Evolutionary conservation across 2,113 vertebrate species (phyloP).

Genomic region (Irena cyanogastra): DNA sequence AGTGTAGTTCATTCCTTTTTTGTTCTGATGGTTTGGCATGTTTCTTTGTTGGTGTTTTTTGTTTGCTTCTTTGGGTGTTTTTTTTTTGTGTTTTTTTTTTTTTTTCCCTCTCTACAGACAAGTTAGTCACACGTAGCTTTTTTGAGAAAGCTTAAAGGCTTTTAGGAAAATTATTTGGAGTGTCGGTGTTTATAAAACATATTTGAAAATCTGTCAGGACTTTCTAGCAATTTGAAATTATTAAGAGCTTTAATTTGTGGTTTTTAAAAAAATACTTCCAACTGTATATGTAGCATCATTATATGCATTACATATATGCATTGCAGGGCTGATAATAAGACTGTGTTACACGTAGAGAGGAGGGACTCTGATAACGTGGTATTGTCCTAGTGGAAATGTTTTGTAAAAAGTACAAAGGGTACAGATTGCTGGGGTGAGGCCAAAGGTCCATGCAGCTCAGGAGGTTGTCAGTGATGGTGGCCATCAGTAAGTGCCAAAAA

Average conservation of each 20-base stretch:
- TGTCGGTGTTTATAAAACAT: not conserved
- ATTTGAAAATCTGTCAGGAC: not conserved
- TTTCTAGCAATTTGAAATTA: not conserved
- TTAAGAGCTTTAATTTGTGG: fast-evolving
- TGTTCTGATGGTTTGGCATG: not conserved
- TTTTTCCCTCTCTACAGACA: fast-evolving
- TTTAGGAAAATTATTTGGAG: not conserved
- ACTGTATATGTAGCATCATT: fast-evolving
- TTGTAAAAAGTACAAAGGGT: not conserved
- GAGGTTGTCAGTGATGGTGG: not conserved
- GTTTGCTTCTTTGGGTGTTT: not conserved
- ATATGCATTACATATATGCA: fast-evolving
- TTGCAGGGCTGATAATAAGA: not conserved
- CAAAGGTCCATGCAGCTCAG: not conserved
- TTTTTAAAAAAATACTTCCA: not conserved
- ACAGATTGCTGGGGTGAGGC: not conserved
- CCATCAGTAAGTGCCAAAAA: not conserved
- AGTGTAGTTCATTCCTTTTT: not conserved
- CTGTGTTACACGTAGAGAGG: not conserved
- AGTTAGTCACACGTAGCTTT: not conserved
- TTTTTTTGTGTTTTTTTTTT: too few relatives aligned
- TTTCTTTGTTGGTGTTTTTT: not conserved
- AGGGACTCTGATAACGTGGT: not conserved
- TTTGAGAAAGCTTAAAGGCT: not conserved
- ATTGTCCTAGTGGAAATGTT: not conserved